Percentiles rank a stretch among this genome's conserved stretches.
phyloP scores from a whole-genome alignment of 1,140 invertebrate species.

The Drosophila aff. region DNA sequence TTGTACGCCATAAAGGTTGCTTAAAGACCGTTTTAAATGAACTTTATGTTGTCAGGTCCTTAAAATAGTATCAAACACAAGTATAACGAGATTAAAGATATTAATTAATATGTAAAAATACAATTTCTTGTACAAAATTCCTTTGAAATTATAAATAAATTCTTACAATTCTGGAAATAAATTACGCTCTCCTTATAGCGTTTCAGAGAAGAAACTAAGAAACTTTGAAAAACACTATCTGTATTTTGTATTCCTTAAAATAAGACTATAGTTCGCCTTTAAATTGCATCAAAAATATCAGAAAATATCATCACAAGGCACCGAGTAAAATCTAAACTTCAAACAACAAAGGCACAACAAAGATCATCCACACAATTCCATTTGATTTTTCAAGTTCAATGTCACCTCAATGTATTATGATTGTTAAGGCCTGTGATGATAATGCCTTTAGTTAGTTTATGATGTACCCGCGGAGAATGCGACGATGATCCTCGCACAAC shows the following conservation, averaged over 20 bases:
- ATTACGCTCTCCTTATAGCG: background rate
- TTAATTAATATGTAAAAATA: too few species aligned
- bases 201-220: background rate
- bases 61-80: too few species aligned
- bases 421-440: slow-evolving; percentile 47
- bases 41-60: background rate
- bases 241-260: background rate
- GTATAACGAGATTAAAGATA: background rate
- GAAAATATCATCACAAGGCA: slow-evolving; percentile 5
- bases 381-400: slow-evolving; percentile 73
- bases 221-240: background rate
- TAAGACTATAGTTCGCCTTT: background rate
- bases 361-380: slow-evolving; percentile 26
- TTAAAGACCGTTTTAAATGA: background rate
- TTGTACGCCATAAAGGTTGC: background rate
- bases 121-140: background rate
- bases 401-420: slow-evolving; percentile 65
- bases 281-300: slow-evolving; percentile 24
- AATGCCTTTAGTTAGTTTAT: slow-evolving; percentile 56
- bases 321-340: slow-evolving; percentile 31
- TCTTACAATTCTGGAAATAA: background rate
- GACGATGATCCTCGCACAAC: slow-evolving; percentile 56
- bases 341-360: slow-evolving; percentile 26
- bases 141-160: too few species aligned
- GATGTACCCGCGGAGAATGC: slow-evolving; percentile 35